Evolutionary conservation across 2,888 invertebrate genomes (phyloP).

Genomic region (Chalcosyrphus nemorum): DNA sequence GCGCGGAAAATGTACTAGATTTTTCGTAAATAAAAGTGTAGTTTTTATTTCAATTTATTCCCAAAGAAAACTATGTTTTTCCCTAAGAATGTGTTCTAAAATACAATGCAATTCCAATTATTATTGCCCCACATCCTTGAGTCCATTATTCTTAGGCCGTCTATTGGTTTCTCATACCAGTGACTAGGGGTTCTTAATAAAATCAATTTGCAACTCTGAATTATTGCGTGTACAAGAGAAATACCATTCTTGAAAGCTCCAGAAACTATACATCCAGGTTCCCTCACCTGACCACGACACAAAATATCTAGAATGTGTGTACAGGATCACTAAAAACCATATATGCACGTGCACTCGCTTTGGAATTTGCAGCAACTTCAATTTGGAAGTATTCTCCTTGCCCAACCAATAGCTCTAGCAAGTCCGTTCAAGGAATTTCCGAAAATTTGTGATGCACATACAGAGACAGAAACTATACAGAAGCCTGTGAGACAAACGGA

Average conservation of each 20-base stretch:
- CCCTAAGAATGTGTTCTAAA: not conserved
- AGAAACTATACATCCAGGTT: not conserved
- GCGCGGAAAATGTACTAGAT: no score
- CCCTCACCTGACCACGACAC: conserved; percentile 23
- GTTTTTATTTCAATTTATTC: no score
- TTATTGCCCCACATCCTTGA: not conserved
- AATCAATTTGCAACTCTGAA: not conserved
- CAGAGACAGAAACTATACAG: not conserved
- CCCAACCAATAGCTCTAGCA: not conserved
- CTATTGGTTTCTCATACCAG: not conserved
- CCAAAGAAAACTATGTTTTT: not conserved
- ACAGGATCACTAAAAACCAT: not conserved
- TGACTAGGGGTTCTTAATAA: not conserved
- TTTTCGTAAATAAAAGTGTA: no score
- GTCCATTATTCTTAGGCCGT: not conserved
- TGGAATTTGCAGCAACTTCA: conserved; percentile 44
- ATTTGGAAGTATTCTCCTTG: not conserved
- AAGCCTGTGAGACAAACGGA: not conserved
- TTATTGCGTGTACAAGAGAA: not conserved
- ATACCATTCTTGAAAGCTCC: conserved; percentile 15
- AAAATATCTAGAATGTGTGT: not conserved
- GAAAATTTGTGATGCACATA: conserved; percentile 23
- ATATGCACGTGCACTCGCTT: conserved; percentile 8
- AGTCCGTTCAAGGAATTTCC: conserved; percentile 40
- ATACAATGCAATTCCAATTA: not conserved